Percentiles rank a stretch among this genome's conserved stretches.
phyloP scores from a whole-genome alignment of 2,113 vertebrate species.

The Boulengerochromis microlepis region DNA sequence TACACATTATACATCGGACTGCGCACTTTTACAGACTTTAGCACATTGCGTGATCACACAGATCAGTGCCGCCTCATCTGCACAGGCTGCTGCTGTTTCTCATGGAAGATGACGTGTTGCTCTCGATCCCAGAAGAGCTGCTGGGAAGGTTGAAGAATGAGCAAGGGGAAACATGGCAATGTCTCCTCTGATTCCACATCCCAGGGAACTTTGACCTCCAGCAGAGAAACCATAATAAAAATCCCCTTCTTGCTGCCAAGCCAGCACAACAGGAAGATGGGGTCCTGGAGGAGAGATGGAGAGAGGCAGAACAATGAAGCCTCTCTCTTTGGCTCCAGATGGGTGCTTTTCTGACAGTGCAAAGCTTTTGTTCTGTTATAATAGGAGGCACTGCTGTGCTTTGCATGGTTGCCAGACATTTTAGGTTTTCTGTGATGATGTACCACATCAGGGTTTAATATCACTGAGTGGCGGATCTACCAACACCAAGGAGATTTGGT shows the following conservation, averaged over 20 bases:
- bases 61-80: neutral
- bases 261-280: constrained; percentile 52
- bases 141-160: constrained; percentile 36
- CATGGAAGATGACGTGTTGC: constrained; percentile 41
- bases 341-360: constrained; percentile 43
- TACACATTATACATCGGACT: neutral
- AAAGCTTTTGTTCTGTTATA: constrained; percentile 39
- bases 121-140: constrained; percentile 3
- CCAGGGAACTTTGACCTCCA: constrained; percentile 61
- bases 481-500: constrained; percentile 5
- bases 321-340: constrained; percentile 47
- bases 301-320: constrained; percentile 51
- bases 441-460: neutral
- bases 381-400: constrained; percentile 16
- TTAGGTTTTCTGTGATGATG: constrained; percentile 12
- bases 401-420: constrained; percentile 45
- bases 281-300: constrained; percentile 39
- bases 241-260: constrained; percentile 49
- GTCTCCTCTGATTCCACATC: constrained; percentile 62
- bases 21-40: neutral
- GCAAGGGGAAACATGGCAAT: constrained; percentile 42
- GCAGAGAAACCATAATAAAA: constrained; percentile 65
- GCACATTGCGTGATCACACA: neutral
- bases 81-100: constrained; percentile 8
- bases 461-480: neutral